Evolutionary conservation across 2,113 vertebrate genomes (phyloP), one percentile per base, ranked within the genome.

Genomic region (Albula glossodonta): DNA sequence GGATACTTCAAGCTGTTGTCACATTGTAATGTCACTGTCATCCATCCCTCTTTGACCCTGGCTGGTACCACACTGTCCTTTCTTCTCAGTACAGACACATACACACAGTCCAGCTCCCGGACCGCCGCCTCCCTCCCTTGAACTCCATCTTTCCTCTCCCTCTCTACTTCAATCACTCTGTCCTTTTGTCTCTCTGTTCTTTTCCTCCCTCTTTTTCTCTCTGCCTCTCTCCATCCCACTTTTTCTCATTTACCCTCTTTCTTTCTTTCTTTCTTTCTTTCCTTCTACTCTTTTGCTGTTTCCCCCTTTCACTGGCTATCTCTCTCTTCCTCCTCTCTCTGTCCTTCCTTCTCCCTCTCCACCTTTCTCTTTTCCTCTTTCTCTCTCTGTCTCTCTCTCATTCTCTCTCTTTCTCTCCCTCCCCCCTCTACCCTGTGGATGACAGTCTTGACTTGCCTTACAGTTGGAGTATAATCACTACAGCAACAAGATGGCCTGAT

Each of bases 281-380:
- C 60, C 0, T 19, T 66, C 6, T 66, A 41, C 31, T 78, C 25
- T 77, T 7, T 77, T 31, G 22, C 25, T 78, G n/a, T 78, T 13
- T 4, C 60, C 17, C 7, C 22, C 60, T 19, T 19, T 22, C 60
- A 0, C 5, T 66, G 31, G 1, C 22, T 66, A 15, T 66, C 22
- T 66, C 60, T 9, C 17, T 19, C 17, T 66, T 19, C 41, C 15
- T 80, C 22, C 17, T 51, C 49, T 51, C 79, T 51, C 6, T 80
- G 19, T 51, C 66, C 19, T 6, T 77, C 57, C 84, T 5, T 66
- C 17, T 66, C 17, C 41, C 15, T 80, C 22, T 48, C 41, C 49
- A 8, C 48, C 19, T 8, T 80, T 48, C 19, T 60, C 19, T 6
- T 77, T 52, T 84, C 89, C 87, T 51, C 48, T 85, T n/a, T n/a